Evolutionary conservation across 2,113 vertebrate species (phyloP), one percentile per base, ranked within the genome.

Genomic region (Dipodomys spectabilis): DNA sequence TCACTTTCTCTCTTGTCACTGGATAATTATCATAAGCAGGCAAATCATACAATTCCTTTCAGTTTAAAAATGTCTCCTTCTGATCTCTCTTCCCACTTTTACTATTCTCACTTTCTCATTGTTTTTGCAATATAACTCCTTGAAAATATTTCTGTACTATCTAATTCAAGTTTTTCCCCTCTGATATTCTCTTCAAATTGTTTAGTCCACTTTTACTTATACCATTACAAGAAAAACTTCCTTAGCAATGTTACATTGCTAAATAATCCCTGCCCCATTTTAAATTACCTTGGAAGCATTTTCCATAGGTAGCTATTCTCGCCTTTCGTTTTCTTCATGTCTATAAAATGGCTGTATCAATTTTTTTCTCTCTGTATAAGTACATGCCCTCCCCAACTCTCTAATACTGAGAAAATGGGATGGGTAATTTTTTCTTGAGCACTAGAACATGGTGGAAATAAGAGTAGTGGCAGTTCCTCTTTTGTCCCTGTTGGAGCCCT

Each of bases 61-160:
- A 44, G 23, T 77, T 94, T 74, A 86, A 97, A 86, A 97, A 94
- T 86, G 84, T 25, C 12, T 11, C 75, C 73, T 90, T 39, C 72
- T 82, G 28, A 67, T 35, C 30, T 65, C 8, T 65, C 6, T 72
- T n/a, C 35, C 20, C 69, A 88, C 62, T 80, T 44, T 77, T 91
- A 16, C 15, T 18, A 57, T 57, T 57, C 5, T 11, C 53, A 49
- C 39, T 39, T 39, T 57, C 9, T 86, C 44, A 35, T 94, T 93
- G 6, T 1, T 60, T 85, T 44, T 32, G 45, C 16, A 75, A 53
- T 3, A 85, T 67, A 91, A 95, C 23, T 73, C 62, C 53, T 64
- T n/a, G 20, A 79, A 91, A 69, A 45, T 82, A 6, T 39, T 39
- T 64, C 28, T 80, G 20, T 44, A 72, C 25, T 53, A 62, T 45